phyloP scores from a whole-genome alignment of 2,797 vertebrate species.

The Fistularia tabacaria region DNA sequence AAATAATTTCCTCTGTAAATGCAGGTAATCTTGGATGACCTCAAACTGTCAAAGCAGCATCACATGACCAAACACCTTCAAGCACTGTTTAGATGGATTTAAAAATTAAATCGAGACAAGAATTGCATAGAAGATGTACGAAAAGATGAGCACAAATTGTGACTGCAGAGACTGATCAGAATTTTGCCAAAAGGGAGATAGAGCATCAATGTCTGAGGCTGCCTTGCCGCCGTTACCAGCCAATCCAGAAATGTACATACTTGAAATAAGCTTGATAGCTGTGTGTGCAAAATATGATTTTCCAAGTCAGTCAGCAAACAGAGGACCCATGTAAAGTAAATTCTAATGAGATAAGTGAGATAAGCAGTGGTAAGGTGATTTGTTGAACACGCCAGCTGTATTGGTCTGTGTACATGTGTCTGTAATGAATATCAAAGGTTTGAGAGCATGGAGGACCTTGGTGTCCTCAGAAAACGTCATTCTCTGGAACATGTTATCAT shows the following conservation, averaged over 20 bases:
- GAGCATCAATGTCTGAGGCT: slow-evolving; percentile 31
- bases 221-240: slow-evolving; percentile 36
- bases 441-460: neutral
- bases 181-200: slow-evolving; percentile 38
- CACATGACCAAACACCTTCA: slow-evolving; percentile 2
- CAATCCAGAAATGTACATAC: slow-evolving; percentile 32
- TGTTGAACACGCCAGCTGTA: slow-evolving; percentile 3
- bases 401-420: neutral
- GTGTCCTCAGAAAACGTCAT: slow-evolving; percentile 6
- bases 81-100: slow-evolving; percentile 2
- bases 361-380: slow-evolving; percentile 16
- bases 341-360: slow-evolving; percentile 21
- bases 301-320: slow-evolving; percentile 40
- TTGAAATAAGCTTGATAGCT: slow-evolving; percentile 36
- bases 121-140: slow-evolving; percentile 9
- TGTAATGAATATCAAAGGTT: neutral
- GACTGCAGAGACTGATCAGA: slow-evolving; percentile 31
- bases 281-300: slow-evolving; percentile 49
- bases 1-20: slow-evolving; percentile 5
- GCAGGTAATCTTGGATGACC: slow-evolving; percentile 23
- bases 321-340: slow-evolving; percentile 24
- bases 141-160: slow-evolving; percentile 7
- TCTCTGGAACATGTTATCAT: too few species aligned
- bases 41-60: slow-evolving; percentile 13
- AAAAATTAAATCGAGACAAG: slow-evolving; percentile 23